Conservation (phyloP, 2,888 invertebrate species). For the Lasioglossum malachurum region DNA sequence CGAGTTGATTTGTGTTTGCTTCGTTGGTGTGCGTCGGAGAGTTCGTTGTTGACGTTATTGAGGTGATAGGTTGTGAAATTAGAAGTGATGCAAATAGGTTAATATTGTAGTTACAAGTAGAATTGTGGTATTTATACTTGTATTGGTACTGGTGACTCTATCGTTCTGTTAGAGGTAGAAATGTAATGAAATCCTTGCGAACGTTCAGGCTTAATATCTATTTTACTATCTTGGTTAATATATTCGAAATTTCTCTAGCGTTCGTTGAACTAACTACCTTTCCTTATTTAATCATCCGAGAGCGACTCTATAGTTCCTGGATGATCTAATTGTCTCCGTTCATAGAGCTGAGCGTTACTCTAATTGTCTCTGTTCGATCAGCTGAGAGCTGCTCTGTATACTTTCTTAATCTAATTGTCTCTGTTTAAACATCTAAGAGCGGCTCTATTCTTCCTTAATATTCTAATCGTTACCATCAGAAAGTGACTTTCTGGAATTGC, state of each 20-base stretch:
- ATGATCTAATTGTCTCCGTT: neutral
- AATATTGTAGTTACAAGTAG: no score
- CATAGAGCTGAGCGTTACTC: no score
- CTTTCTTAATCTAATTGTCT: neutral
- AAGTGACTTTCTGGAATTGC: neutral
- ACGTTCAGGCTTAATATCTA: neutral
- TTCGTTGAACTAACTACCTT: neutral
- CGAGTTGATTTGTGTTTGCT: neutral
- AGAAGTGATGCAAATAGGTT: no score
- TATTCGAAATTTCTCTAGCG: neutral
- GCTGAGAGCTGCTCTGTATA: no score
- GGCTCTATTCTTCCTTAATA: neutral
- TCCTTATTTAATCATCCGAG: neutral
- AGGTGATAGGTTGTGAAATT: no score
- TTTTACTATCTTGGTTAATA: neutral
- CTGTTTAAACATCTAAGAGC: neutral
- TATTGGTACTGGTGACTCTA: neutral
- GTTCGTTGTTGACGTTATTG: neutral
- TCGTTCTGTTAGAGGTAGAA: neutral
- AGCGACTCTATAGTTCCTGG: neutral
- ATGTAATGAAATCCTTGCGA: neutral
- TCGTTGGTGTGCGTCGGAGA: no score
- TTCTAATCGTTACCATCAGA: neutral
- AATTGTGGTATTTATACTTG: neutral
- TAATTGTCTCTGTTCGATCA: neutral